Conservation (phyloP, 2,797 vertebrate genomes). For the Tiaroga cobitis region DNA sequence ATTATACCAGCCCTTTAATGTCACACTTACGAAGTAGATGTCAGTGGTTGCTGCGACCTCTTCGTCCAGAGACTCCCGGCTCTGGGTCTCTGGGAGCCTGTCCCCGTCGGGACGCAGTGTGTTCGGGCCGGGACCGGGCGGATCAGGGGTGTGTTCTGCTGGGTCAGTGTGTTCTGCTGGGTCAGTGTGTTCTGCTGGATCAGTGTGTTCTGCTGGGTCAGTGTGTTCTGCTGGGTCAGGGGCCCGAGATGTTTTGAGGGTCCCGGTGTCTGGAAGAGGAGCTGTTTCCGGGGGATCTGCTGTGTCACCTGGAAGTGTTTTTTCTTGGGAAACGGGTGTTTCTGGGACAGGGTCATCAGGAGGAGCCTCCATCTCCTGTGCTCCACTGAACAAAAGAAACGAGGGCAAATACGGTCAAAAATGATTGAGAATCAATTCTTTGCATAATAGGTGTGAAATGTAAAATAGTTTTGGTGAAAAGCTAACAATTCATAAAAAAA, state of each 20-base stretch:
- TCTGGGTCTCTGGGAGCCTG: constrained; percentile 72
- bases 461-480: neutral
- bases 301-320: neutral
- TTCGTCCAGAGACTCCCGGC: constrained; percentile 84
- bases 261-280: neutral
- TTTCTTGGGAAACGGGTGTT: neutral
- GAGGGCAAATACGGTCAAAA: neutral
- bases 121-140: neutral
- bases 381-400: neutral
- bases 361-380: neutral
- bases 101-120: neutral
- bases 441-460: neutral
- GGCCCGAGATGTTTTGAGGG: neutral
- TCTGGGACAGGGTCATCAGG: constrained; percentile 40
- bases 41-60: constrained; percentile 84
- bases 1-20: too few species aligned
- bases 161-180: neutral
- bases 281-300: constrained; percentile 10
- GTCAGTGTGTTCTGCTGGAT: neutral
- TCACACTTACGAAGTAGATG: constrained; percentile 95
- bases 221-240: neutral
- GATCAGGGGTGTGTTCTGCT: neutral
- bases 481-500: neutral
- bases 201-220: neutral
- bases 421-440: neutral